phyloP scores from a whole-genome alignment of 2,113 vertebrate species.

The Takifugu flavidus region DNA sequence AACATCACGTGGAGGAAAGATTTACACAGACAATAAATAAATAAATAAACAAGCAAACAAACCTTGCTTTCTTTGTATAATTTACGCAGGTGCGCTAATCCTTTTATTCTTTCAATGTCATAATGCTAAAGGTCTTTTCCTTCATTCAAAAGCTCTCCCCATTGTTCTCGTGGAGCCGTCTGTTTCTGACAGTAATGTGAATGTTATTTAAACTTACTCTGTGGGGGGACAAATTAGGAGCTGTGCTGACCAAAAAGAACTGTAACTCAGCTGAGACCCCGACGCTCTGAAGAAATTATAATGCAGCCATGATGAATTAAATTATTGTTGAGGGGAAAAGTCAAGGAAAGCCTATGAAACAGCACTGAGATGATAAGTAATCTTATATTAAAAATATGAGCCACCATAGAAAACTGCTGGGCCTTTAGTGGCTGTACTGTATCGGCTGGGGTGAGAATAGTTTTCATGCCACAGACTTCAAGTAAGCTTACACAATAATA shows the following conservation, averaged over 20 bases:
- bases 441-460: too few species aligned
- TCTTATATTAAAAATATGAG: not conserved
- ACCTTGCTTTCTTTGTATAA: too few species aligned
- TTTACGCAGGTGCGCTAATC: too few species aligned
- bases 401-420: not conserved
- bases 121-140: too few species aligned
- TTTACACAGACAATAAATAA: conserved; percentile 2
- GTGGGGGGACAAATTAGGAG: conserved; percentile 52
- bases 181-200: conserved; percentile 56
- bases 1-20: not conserved
- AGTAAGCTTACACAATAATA: too few species aligned
- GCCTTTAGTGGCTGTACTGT: not conserved
- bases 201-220: conserved; percentile 48
- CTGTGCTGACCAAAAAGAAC: conserved; percentile 42
- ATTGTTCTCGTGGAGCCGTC: conserved; percentile 52
- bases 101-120: too few species aligned
- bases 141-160: conserved; percentile 22
- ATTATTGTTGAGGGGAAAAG: not conserved
- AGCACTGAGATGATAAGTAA: too few species aligned
- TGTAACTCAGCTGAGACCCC: conserved; percentile 38
- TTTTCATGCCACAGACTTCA: too few species aligned
- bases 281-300: conserved; percentile 14
- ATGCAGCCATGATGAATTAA: conserved; percentile 17
- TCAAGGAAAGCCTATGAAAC: not conserved
- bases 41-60: not conserved